Conservation (phyloP, 2,797 vertebrate genomes). For the Gymnothorax reevesii region DNA sequence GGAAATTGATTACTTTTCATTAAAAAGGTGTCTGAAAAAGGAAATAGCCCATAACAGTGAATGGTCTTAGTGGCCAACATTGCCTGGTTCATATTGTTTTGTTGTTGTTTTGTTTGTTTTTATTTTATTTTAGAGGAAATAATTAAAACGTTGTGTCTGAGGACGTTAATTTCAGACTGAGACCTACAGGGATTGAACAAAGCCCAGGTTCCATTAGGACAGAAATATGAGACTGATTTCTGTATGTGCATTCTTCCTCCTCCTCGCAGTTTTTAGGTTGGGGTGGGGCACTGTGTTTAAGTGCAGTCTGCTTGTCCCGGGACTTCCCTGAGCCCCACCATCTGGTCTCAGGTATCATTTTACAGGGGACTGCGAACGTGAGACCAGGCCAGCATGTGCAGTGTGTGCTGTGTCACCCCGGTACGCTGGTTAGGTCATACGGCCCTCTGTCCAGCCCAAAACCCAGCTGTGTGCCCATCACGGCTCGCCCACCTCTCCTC, state of each 20-base stretch:
- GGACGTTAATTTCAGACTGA: slow-evolving; percentile 41
- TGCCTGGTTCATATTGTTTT: not conserved
- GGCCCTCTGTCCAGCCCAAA: not conserved
- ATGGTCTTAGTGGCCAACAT: not conserved
- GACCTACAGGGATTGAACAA: slow-evolving; percentile 25
- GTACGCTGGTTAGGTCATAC: not conserved
- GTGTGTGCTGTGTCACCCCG: not conserved
- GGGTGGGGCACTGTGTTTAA: not conserved
- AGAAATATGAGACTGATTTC: slow-evolving; percentile 37
- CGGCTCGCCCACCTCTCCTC: not conserved
- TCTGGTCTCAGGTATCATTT: slow-evolving; percentile 20
- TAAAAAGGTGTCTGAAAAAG: slow-evolving; percentile 65
- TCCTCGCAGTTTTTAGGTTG: not conserved
- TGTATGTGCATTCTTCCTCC: slow-evolving; percentile 17
- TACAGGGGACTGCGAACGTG: not conserved
- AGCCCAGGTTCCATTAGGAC: slow-evolving; percentile 19
- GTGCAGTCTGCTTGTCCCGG: slow-evolving; percentile 15
- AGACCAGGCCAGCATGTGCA: not conserved
- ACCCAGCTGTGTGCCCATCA: not conserved
- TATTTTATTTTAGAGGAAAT: slow-evolving; percentile 54
- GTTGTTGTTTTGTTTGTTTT: slow-evolving; percentile 59
- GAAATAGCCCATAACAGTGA: slow-evolving; percentile 63
- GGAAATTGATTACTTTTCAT: slow-evolving; percentile 23
- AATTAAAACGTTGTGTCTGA: slow-evolving; percentile 47
- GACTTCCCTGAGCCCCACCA: slow-evolving; percentile 21